phyloP scores from a whole-genome alignment of 2,113 vertebrate genomes.

The Alligator mississippiensis region DNA sequence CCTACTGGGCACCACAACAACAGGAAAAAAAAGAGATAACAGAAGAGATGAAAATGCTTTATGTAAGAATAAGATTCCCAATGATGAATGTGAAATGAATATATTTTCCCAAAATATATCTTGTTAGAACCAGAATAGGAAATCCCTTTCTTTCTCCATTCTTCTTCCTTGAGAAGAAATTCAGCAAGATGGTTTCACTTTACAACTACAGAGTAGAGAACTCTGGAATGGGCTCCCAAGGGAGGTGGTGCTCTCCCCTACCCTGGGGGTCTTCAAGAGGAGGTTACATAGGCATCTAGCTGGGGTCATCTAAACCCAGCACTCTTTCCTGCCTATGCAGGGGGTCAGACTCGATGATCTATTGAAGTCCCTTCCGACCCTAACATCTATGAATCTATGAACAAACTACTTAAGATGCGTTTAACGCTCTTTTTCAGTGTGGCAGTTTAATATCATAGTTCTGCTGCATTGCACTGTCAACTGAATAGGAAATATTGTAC shows the following conservation, averaged over 20 bases:
- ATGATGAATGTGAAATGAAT: not conserved
- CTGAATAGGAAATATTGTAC: not conserved
- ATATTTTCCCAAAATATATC: not conserved
- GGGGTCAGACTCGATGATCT: too few relatives aligned
- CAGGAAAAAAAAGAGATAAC: not conserved
- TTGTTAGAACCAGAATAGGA: not conserved
- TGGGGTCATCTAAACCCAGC: too few relatives aligned
- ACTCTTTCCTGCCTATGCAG: too few relatives aligned
- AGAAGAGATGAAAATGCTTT: not conserved
- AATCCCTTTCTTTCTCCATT: not conserved
- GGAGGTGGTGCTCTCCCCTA: too few relatives aligned
- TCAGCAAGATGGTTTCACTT: not conserved
- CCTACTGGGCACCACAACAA: not conserved
- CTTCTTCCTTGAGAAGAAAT: not conserved
- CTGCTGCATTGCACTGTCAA: not conserved
- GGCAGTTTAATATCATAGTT: not conserved
- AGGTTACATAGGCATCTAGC: too few relatives aligned
- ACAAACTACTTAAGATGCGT: not conserved
- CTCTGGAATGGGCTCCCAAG: too few relatives aligned
- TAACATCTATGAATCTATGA: not conserved
- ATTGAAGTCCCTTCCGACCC: too few relatives aligned
- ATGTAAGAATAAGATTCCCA: not conserved
- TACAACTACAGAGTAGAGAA: not conserved
- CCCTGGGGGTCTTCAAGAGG: too few relatives aligned
- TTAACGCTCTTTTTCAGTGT: not conserved